These are phyloP conservation scores for Mola mola DNA, from an alignment of 2,113 vertebrate species.

Conservation along the genomic window DNA sequence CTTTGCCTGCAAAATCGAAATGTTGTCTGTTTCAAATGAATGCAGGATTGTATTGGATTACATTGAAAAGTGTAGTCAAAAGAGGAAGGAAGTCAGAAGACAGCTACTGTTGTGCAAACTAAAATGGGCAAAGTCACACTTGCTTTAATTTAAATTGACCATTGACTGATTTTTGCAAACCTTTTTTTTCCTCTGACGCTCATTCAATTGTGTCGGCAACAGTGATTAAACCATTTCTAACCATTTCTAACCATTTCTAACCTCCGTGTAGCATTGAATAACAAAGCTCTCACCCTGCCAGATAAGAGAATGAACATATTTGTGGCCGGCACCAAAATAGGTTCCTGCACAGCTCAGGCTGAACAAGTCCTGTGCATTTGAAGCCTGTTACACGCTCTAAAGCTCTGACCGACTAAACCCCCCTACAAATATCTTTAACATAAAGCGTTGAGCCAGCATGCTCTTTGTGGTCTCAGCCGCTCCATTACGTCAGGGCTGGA, in stretches of 20 bases:
- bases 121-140: no score
- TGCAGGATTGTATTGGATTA: no score
- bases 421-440: not conserved
- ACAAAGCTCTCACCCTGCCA: not conserved
- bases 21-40: no score
- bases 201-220: no score
- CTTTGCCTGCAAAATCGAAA: no score
- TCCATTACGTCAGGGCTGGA: not conserved
- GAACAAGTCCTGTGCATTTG: slow-evolving; percentile 15
- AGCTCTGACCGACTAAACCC: slow-evolving; percentile 44
- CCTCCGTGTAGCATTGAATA: slow-evolving; percentile 6
- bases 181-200: no score
- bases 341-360: slow-evolving; percentile 14
- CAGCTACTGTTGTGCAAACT: no score
- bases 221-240: no score
- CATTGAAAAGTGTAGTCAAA: no score
- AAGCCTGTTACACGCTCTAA: not conserved
- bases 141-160: no score
- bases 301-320: slow-evolving; percentile 7
- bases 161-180: no score
- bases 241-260: slow-evolving; percentile 49
- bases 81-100: no score
- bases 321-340: slow-evolving; percentile 33
- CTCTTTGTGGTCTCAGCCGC: slow-evolving; percentile 4
- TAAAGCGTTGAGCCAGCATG: slow-evolving; percentile 28